Evolutionary conservation across 2,113 vertebrate species (phyloP), one percentile per base, ranked within the genome.

Genomic region (Cricetomys ansorgei): DNA sequence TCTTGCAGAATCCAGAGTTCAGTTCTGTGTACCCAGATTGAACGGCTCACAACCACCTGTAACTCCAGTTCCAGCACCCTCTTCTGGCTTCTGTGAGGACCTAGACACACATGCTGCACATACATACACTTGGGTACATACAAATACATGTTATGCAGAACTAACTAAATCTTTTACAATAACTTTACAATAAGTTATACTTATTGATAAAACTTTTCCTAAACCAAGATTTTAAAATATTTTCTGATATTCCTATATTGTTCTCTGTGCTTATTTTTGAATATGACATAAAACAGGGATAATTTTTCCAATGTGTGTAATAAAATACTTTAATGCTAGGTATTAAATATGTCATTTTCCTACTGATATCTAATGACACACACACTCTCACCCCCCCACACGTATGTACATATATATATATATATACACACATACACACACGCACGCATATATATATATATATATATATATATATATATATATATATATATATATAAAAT

Each of bases 131-230:
- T 4, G 12, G 23, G 40, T 17, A 62, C 16, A 62, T 16, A 25
- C 48, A 80, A 15, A 64, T 31, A 64, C 16, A 83, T 62, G 7
- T 62, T 29, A 31, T 62, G 10, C 62, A 43, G 25, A 62, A 83
- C 7, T 16, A 40, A 83, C 29, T n/a, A 62, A 83, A 43, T 93
- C 79, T 90, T 86, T 43, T 23, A 69, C 50, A 92, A n/a, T n/a
- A n/a, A n/a, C n/a, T n/a, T n/a, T n/a, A n/a, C n/a, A n/a, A n/a
- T n/a, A 94, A 45, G 57, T 7, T 17, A 94, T 55, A 0, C 80
- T 86, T 92, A 70, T 79, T 80, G 75, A 86, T 59, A 94, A 96
- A 72, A 87, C 3, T 45, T 88, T 89, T 88, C 15, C 21, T 29
- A 96, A 86, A 53, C 57, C 23, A 79, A 92, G 50, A 57, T 65